Evolutionary conservation across 2,797 vertebrate species (phyloP).

Genomic region (Sebastes aleutianus): DNA sequence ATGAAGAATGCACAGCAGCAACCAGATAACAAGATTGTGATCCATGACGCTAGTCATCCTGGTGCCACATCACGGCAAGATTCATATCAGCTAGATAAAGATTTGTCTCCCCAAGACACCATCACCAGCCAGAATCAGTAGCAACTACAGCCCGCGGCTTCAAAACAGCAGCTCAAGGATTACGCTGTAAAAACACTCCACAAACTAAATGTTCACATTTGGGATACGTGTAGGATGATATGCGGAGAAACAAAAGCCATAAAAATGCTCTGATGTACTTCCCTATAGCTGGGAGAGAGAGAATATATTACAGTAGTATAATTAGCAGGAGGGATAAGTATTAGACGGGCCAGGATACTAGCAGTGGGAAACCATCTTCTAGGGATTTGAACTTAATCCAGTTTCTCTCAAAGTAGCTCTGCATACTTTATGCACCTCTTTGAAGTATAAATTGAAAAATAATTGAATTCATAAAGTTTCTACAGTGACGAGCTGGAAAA

Average conservation of each 20-base stretch:
- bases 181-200: not conserved
- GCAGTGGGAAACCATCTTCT: constrained; percentile 63
- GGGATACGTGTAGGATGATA: not conserved
- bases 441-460: constrained; percentile 75
- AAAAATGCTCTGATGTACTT: not conserved
- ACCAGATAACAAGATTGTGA: constrained; percentile 5
- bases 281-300: not conserved
- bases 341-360: constrained; percentile 45
- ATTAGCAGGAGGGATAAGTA: constrained; percentile 63
- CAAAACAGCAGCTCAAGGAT: not conserved
- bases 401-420: constrained; percentile 67
- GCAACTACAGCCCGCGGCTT: not conserved
- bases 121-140: not conserved
- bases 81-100: constrained; percentile 12
- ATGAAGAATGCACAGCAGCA: not conserved
- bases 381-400: constrained; percentile 76
- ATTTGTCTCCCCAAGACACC: constrained; percentile 1
- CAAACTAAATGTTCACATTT: not conserved
- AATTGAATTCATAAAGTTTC: constrained; percentile 58
- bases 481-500: constrained; percentile 29
- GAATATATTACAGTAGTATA: constrained; percentile 35
- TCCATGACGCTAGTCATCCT: not conserved
- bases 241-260: not conserved
- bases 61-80: not conserved
- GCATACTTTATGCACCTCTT: constrained; percentile 56